phyloP scores from a whole-genome alignment of 2,888 invertebrate genomes.

The Pelosia muscerda region DNA sequence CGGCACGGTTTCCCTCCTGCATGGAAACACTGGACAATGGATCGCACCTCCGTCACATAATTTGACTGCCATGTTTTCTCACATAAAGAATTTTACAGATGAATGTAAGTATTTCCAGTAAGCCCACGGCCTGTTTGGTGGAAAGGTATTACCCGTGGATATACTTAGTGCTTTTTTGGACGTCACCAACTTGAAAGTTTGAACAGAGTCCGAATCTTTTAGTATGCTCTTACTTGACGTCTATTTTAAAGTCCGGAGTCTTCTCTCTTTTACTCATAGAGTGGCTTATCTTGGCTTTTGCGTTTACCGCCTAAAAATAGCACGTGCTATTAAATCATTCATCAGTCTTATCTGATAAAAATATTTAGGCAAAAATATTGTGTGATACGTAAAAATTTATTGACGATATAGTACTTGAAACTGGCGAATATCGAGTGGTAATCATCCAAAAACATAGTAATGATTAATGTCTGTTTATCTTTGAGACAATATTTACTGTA shows the following conservation, averaged over 20 bases:
- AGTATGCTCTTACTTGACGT: too few species aligned
- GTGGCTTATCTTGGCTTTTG: neutral
- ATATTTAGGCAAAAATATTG: neutral
- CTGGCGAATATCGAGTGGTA: neutral
- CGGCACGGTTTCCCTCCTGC: conserved; percentile 88
- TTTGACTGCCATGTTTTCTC: conserved; percentile 75
- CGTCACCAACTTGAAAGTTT: neutral
- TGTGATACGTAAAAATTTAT: neutral
- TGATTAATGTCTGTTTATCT: neutral
- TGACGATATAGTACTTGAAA: neutral
- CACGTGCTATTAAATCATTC: neutral
- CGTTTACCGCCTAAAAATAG: too few species aligned
- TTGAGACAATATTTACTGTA: neutral
- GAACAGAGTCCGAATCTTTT: too few species aligned
- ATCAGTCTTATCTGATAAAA: neutral
- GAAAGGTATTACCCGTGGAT: too few species aligned
- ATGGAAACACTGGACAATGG: conserved; percentile 88
- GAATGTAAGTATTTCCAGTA: conserved; percentile 74
- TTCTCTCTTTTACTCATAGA: neutral
- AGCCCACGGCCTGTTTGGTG: too few species aligned
- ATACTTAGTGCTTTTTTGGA: too few species aligned
- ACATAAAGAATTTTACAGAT: conserved; percentile 74
- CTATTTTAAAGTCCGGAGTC: neutral
- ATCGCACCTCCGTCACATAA: conserved; percentile 87
- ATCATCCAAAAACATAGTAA: neutral